These are phyloP conservation scores for Phalloptychus januarius DNA, from an alignment of 2,797 vertebrate genomes.

Conservation along the genomic window DNA sequence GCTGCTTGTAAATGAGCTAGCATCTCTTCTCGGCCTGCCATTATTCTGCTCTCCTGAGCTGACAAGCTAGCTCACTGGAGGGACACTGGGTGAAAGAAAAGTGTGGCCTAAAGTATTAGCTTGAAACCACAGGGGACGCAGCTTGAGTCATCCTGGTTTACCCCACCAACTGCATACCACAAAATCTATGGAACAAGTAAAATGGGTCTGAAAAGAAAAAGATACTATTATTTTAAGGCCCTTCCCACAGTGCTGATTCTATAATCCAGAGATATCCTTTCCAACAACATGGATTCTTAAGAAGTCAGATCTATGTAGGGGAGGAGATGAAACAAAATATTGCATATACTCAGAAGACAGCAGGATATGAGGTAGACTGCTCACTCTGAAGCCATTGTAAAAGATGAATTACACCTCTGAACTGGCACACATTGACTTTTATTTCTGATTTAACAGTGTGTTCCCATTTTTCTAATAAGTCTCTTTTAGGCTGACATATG, in stretches of 20 bases:
- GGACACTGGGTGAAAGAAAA: constrained; percentile 86
- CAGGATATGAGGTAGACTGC: constrained; percentile 57
- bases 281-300: constrained; percentile 81
- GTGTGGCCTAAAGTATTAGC: constrained; percentile 85
- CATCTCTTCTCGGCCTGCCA: constrained; percentile 79
- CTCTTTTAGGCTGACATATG: constrained; percentile 44
- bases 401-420: constrained; percentile 48
- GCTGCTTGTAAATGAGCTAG: constrained; percentile 93
- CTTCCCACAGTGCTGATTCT: constrained; percentile 82
- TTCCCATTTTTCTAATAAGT: constrained; percentile 5
- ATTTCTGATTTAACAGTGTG: constrained; percentile 32
- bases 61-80: constrained; percentile 91
- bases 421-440: constrained; percentile 53
- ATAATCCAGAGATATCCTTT: constrained; percentile 86
- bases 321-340: constrained; percentile 72
- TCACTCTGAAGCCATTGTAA: constrained; percentile 59
- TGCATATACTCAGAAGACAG: constrained; percentile 71
- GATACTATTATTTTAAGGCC: constrained; percentile 83
- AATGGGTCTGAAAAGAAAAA: constrained; percentile 79
- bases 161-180: constrained; percentile 57
- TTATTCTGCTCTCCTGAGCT: constrained; percentile 85
- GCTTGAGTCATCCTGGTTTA: constrained; percentile 80
- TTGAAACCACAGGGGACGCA: constrained; percentile 84
- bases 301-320: constrained; percentile 78
- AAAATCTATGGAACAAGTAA: constrained; percentile 71